Base-by-base conservation (phyloP, 2,797 vertebrate genomes). In the Micropoecilia bifurca region DNA sequence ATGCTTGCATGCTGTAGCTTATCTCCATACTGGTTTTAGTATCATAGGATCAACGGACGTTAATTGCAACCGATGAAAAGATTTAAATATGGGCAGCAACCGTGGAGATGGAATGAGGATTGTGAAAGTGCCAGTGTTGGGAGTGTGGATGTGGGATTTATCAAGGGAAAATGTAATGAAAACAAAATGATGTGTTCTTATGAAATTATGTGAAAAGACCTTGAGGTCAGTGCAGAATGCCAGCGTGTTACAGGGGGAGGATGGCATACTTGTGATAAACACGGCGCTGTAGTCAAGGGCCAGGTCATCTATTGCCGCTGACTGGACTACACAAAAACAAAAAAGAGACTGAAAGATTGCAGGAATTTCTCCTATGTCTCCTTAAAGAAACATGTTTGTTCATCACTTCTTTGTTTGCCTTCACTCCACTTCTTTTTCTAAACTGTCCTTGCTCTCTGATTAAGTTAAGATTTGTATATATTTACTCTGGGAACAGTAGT, bases 141-240 rank as follows among this genome's bases (percentile, higher is more conserved):
- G 83, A 77, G 79, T 39, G 75, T 72, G 76, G 28, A 63, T 10
- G 14, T 28, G 66, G 18, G 71, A 79, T 76, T 53, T 73, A 79
- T 59, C 71, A 53, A 73, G 45, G 16, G 18, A 61, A 81, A 83
- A 28, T 5, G 66, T 90, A 89, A 93, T 92, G 88, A 89, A 93
- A 92, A 95, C 91, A 89, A 90, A 90, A 90, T 92, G 83, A 75
- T 85, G 85, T 88, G 86, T 93, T 89, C 91, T 95, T 91, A 93
- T 95, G 94, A 95, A 92, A 90, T 90, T 85, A 86, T 87, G 80
- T 87, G 57, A 92, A 92, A 90, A 91, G 79, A 86, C 80, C 82
- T 90, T 86, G 83, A 87, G 90, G 83, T 92, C 92, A 91, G 90
- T 75, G 85, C 84, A 88, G 83, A 88, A 83, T 91, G 88, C 89